Evolutionary conservation across 35 echinoderm and acorn worm species (phyloP).

Genomic region (Anneissia japonica): DNA sequence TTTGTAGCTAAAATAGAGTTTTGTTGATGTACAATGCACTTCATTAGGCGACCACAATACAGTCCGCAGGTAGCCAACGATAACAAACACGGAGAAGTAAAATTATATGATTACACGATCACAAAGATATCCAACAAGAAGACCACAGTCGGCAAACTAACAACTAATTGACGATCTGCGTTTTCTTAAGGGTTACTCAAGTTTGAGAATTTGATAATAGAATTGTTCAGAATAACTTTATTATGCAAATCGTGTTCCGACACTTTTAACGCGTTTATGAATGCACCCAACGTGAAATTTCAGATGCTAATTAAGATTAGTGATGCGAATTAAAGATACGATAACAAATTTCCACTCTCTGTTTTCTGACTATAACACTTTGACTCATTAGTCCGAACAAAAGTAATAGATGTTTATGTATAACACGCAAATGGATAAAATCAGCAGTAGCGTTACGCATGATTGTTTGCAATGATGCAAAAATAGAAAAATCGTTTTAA

Average conservation of each 20-base stretch:
- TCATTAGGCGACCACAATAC: neutral
- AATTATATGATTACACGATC: neutral
- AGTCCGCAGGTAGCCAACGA: neutral
- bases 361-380: too few relatives aligned
- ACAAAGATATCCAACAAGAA: neutral
- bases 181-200: neutral
- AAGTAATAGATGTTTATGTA: too few relatives aligned
- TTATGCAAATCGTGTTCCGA: neutral
- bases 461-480: too few relatives aligned
- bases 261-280: neutral
- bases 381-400: too few relatives aligned
- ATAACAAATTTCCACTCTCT: neutral
- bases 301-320: neutral
- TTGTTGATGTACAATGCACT: neutral
- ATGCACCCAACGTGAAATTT: neutral
- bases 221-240: neutral
- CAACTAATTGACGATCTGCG: neutral
- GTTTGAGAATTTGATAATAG: neutral
- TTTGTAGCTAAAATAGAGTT: neutral
- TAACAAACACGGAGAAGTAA: neutral
- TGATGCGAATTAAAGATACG: neutral
- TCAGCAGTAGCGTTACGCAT: too few relatives aligned
- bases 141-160: neutral
- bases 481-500: too few relatives aligned
- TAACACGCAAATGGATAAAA: too few relatives aligned